Base-by-base conservation (phyloP, 2,888 invertebrate species). In the Macroteleia sp. region DNA sequence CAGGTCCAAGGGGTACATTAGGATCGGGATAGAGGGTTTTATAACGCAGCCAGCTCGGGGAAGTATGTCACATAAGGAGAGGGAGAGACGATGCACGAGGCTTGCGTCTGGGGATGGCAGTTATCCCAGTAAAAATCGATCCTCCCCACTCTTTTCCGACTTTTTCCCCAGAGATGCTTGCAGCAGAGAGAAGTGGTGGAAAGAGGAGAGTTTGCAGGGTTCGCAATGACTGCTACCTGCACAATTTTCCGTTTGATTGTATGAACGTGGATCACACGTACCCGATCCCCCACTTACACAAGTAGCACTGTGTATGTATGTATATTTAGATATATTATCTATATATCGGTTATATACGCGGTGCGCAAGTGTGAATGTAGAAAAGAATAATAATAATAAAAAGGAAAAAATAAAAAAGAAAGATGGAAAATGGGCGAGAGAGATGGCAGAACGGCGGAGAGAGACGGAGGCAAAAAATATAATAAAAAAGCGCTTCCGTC, bases 51-150 rank as follows among this genome's bases (percentile, higher is more conserved):
- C 50, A 64, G 56, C 71, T 76, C 71, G 71, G 79, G 62, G 81
- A 82, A 80, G 81, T 81, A 78, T 80, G 74, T 77, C 64, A 75
- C 78, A 78, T 79, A 80, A 82, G 75, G 79, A 73, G 78, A 74
- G 81, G 84, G 83, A 81, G 82, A 86, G 85, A 84, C 82, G 84
- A 86, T 81, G 86, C 85, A 86, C 86, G 87, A 86, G 85, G 86
- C 82, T 87, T 85, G 85, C 80, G 86, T 82, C 82, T 82, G 84
- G 85, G 87, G 83, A 80, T 82, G 87, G 87, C 86, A 86, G 87
- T 89, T 90, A 91, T 90, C 91, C 92, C 91, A 91, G 92, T 92
- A 92, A 92, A 92, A 92, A 92, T 92, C 92, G 92, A 92, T 92
- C 91, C 89, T 88, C 89, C 90, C 91, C 90, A 89, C 90, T 89